These are phyloP conservation scores for Chymomyza caudatula DNA, from an alignment of 2,888 invertebrate genomes.

Conservation along the genomic window DNA sequence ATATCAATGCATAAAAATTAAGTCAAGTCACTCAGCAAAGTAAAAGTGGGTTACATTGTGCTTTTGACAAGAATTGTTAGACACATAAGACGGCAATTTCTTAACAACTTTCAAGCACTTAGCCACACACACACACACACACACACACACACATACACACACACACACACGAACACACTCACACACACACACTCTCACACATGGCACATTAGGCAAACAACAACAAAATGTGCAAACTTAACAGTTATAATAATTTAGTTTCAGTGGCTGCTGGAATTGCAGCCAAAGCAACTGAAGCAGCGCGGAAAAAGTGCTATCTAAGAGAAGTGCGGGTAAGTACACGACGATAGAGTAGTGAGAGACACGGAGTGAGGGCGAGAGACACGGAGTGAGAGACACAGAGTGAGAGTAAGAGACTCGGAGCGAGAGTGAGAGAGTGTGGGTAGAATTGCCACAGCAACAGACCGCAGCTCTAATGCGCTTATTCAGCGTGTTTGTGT, in stretches of 20 bases:
- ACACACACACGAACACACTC: constrained; percentile 12
- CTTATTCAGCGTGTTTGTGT: constrained; percentile 17
- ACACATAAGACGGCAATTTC: neutral
- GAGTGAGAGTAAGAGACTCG: neutral
- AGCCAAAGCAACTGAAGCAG: constrained; percentile 32
- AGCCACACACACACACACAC: constrained; percentile 10
- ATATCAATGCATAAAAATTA: neutral
- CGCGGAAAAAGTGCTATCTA: constrained; percentile 56
- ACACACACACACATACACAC: constrained; percentile 33
- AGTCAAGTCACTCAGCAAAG: constrained; percentile 34
- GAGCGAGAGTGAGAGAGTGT: constrained; percentile 1
- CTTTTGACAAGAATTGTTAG: constrained; percentile 7
- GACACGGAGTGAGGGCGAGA: too few species aligned
- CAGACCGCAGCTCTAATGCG: constrained; percentile 63
- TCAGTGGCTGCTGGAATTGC: constrained; percentile 28
- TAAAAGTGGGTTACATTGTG: constrained; percentile 23
- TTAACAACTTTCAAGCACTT: constrained; percentile 37
- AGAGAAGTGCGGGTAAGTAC: constrained; percentile 21
- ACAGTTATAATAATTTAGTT: constrained; percentile 54
- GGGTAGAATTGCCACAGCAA: constrained; percentile 40
- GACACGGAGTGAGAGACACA: neutral
- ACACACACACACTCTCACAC: constrained; percentile 21
- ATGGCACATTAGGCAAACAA: neutral
- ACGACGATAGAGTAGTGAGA: neutral
- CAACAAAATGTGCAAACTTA: constrained; percentile 3